These are phyloP conservation scores for Macrophya alboannulata DNA, from an alignment of 2,888 invertebrate genomes.

Conservation along the genomic window DNA sequence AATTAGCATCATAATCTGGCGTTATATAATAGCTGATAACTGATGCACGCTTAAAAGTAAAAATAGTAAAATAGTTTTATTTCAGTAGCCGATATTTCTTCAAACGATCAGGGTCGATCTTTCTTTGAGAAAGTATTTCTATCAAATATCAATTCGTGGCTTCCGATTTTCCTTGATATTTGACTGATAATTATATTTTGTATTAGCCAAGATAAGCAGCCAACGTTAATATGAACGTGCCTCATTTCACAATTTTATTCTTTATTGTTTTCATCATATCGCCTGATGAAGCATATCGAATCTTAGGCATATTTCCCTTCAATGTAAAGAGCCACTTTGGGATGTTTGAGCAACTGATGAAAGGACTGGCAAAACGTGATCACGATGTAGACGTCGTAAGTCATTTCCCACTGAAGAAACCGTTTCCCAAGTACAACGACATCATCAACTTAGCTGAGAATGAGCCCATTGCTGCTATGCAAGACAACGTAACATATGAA, in stretches of 20 bases:
- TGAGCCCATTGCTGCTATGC: background rate
- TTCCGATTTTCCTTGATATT: background rate
- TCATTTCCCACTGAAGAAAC: conserved; percentile 57
- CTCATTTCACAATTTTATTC: conserved; percentile 2
- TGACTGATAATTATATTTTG: background rate
- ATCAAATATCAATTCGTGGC: background rate
- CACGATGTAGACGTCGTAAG: conserved; percentile 77
- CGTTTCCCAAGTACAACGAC: background rate
- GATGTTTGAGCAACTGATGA: conserved; percentile 78
- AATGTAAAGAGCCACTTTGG: conserved; percentile 80
- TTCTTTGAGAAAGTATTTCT: background rate
- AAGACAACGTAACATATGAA: conserved; percentile 18
- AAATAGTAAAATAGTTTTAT: background rate
- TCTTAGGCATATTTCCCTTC: conserved; percentile 79
- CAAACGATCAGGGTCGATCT: background rate
- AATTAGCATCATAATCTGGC: too few relatives aligned
- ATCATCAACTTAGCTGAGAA: conserved; percentile 15
- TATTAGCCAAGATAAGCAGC: background rate
- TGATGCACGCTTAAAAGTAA: background rate
- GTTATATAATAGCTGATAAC: background rate
- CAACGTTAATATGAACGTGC: background rate
- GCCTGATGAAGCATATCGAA: conserved; percentile 72
- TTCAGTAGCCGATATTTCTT: background rate
- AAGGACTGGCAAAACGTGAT: conserved; percentile 77
- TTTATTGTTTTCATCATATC: background rate